Conservation (phyloP, 1,140 invertebrate genomes). For the Anagrus nilaparvatae region DNA sequence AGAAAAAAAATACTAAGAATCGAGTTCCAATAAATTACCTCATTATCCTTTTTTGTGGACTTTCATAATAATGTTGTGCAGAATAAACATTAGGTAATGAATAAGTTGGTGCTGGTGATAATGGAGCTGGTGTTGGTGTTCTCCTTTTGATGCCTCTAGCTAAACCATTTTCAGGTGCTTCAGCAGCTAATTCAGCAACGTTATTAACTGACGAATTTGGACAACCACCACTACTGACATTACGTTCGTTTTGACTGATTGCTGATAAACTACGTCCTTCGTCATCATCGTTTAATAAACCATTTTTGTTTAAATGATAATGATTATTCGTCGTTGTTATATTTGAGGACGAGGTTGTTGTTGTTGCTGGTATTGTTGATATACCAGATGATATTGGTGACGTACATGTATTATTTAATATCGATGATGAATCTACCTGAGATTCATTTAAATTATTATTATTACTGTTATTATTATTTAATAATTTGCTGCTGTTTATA, state of each 20-base stretch:
- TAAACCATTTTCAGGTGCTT: slow-evolving; percentile 28
- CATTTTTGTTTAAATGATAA: no score
- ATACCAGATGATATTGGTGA: not conserved
- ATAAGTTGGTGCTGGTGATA: slow-evolving; percentile 37
- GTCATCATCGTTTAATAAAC: no score
- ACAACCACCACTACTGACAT: no score
- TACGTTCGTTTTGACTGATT: no score
- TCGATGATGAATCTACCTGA: not conserved
- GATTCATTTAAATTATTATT: not conserved
- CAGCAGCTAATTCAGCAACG: slow-evolving; percentile 32
- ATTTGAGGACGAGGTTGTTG: not conserved
- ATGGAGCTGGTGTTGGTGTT: slow-evolving; percentile 40
- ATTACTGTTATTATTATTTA: not conserved
- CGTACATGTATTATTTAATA: no score
- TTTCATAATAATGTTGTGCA: slow-evolving; percentile 37
- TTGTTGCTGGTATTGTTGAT: not conserved
- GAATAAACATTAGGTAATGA: slow-evolving; percentile 29
- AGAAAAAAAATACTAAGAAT: no score
- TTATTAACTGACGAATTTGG: no score
- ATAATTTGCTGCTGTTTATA: slow-evolving; percentile 10
- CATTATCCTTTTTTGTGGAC: slow-evolving; percentile 37
- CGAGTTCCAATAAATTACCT: no score
- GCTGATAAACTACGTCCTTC: no score
- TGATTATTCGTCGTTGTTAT: not conserved
- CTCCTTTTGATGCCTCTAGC: slow-evolving; percentile 29